Conservation (phyloP, 2,888 invertebrate species). For the Merodon equestris region DNA sequence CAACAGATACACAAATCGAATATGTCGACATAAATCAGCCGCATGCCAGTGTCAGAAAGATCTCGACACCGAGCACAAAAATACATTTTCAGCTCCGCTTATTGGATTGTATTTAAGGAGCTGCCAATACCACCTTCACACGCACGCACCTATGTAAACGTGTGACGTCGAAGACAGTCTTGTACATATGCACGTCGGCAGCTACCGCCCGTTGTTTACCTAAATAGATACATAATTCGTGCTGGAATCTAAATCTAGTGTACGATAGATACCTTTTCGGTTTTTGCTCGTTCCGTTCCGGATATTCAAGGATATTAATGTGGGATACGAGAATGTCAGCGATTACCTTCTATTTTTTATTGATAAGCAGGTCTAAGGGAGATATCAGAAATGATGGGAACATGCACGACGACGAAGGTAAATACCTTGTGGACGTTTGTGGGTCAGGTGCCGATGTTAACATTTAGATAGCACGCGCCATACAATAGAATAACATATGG, state of each 20-base stretch:
- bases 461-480: too few relatives aligned
- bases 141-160: slow-evolving; percentile 20
- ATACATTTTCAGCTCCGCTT: slow-evolving; percentile 35
- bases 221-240: slow-evolving; percentile 55
- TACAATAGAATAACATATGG: too few relatives aligned
- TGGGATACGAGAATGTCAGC: slow-evolving; percentile 40
- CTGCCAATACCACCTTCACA: not conserved
- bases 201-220: slow-evolving; percentile 16
- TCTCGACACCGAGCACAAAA: slow-evolving; percentile 23
- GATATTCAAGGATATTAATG: slow-evolving; percentile 29
- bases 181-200: not conserved
- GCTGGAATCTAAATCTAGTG: slow-evolving; percentile 41
- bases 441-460: too few relatives aligned
- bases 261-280: slow-evolving; percentile 6
- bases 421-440: slow-evolving; percentile 9
- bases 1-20: slow-evolving; percentile 6
- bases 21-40: slow-evolving; percentile 56
- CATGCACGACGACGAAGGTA: not conserved
- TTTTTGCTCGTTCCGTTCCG: slow-evolving; percentile 15
- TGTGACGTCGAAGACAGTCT: not conserved
- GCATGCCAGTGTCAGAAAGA: slow-evolving; percentile 27
- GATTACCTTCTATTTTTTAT: slow-evolving; percentile 31
- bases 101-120: slow-evolving; percentile 46
- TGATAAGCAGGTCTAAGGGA: too few relatives aligned
- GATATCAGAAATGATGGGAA: slow-evolving; percentile 32